Evolutionary conservation across 2,797 vertebrate genomes (phyloP), one percentile per base, ranked within the genome.

Genomic region (Chelmon rostratus): DNA sequence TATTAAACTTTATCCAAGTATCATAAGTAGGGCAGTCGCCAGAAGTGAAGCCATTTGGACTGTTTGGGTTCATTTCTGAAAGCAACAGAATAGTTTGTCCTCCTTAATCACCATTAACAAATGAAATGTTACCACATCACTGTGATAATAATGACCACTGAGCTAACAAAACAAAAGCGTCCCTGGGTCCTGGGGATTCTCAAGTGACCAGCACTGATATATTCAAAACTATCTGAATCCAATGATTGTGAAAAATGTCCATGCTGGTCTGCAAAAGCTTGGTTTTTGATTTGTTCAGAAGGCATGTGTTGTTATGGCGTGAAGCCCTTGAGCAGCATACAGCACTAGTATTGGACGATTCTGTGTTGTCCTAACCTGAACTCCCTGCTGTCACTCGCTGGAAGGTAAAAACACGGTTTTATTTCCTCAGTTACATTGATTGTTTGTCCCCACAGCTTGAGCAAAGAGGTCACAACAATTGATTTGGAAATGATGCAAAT

Each of bases 401-500:
- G 15, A 15, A 13, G 42, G 25, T 66, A 16, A 70, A 58, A 76
- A 11, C 10, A 11, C n/a, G 6, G 21, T 56, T 69, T 63, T 57
- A 53, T 64, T 79, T 63, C 37, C 67, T 69, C 54, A 38, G 46
- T 54, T 64, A 4, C 44, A 86, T 75, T 47, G 68, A 90, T 81
- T 69, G 64, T 68, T 83, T 68, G 35, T 70, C 44, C 31, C 19
- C 13, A 58, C 68, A 37, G 35, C 46, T 53, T 40, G 11, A 57
- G 50, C 33, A 63, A 56, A 58, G 35, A 54, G n/a, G 25, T 23
- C 21, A 38, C 15, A 37, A 28, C n/a, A 73, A 57, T 53, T 85
- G 73, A 86, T 80, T 78, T 81, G 46, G 50, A 79, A 78, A 78
- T 66, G 6, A 84, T 71, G 62, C 0, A 2, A 71, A 75, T 69